Percentiles rank a stretch among this genome's conserved stretches.
These are phyloP conservation scores for Rhinatrema bivittatum DNA, from an alignment of 2,797 vertebrate genomes.

Conservation along the genomic window DNA sequence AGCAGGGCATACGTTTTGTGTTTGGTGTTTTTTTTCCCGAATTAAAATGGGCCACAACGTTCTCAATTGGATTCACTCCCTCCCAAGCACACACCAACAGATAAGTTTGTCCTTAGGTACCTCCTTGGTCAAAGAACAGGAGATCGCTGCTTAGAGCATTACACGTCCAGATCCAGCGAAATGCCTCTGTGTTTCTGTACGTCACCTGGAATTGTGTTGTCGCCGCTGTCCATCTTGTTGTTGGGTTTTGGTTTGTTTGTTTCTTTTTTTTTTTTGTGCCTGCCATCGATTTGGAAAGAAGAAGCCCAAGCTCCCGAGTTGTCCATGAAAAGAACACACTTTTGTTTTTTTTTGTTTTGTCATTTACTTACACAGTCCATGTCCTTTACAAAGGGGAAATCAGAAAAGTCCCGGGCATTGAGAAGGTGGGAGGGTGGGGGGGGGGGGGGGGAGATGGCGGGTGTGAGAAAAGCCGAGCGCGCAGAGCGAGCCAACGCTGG, in stretches of 20 bases:
- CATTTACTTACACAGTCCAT: conserved; percentile 49
- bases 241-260: too few relatives aligned
- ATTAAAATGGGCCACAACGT: too few relatives aligned
- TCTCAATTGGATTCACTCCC: too few relatives aligned
- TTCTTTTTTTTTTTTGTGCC: background rate
- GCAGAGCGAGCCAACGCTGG: background rate
- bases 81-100: too few relatives aligned
- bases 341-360: too few relatives aligned
- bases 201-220: conserved; percentile 2
- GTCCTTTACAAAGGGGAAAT: conserved; percentile 17
- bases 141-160: too few relatives aligned
- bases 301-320: background rate
- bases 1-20: too few relatives aligned
- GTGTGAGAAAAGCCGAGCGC: background rate
- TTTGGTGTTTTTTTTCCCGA: too few relatives aligned
- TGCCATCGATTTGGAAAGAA: background rate
- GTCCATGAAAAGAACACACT: background rate
- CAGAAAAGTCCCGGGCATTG: too few relatives aligned
- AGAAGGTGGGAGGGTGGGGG: background rate
- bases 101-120: background rate
- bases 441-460: background rate
- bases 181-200: background rate
- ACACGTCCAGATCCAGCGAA: too few relatives aligned
- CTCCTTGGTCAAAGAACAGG: background rate
- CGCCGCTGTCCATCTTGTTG: background rate